Evolutionary conservation across 2,113 vertebrate genomes (phyloP), one percentile per base, ranked within the genome.

Genomic region (Neofelis nebulosa): DNA sequence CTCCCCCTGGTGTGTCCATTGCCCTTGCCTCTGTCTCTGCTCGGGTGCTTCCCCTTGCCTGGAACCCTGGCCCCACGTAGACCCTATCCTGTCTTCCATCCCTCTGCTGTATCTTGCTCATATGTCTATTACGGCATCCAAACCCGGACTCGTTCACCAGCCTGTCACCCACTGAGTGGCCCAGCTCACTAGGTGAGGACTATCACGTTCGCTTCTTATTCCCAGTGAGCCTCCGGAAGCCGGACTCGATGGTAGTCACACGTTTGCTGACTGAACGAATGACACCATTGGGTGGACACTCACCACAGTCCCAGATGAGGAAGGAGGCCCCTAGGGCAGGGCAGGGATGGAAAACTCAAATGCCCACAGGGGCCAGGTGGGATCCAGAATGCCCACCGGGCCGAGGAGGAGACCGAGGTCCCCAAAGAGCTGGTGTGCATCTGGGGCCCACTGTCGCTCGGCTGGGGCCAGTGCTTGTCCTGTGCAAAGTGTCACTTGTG

Each of bases 341-440:
- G 55, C 33, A 29, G 50, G 33, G 55, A 6, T 12, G 1, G 4
- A 18, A 65, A 10, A 76, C 33, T 65, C 69, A 9, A 10, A 33
- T 11, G 21, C 21, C 29, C 27, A 4, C 21, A 2, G 38, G 69
- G 63, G 27, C 11, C 50, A 48, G 36, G 36, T 4, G 11, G 50
- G 36, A 61, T 50, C 65, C 25, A 1, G 41, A 21, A 13, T 16
- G 80, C 31, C 31, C 1, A 1, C 45, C 14, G 31, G 8, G 2
- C 31, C 0, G 3, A 79, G 29, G 33, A 11, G 13, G 45, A 19
- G 7, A 50, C 19, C 1, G 4, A 1, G 31, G 41, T 5, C 41
- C 21, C 66, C 11, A 21, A n/a, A 14, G 38, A 52, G 33, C 27
- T 33, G 5, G 2, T 3, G 8, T 1, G 4, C 23, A 36, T 14